phyloP scores from a whole-genome alignment of 2,113 vertebrate genomes.

The Charina bottae region DNA sequence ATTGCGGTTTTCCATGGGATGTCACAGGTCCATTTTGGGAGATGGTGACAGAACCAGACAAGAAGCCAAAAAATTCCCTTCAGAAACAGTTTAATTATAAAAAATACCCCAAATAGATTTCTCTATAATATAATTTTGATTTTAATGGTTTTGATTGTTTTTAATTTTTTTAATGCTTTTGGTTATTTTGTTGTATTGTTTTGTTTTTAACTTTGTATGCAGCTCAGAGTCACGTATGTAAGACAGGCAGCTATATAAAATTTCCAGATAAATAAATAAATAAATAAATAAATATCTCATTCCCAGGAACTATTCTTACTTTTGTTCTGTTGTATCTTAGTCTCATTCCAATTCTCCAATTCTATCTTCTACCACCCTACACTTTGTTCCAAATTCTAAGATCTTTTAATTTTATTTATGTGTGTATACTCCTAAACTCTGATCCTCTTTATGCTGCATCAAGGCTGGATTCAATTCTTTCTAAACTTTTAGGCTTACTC shows the following conservation, averaged over 20 bases:
- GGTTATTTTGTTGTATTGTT: background rate
- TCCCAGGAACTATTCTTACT: background rate
- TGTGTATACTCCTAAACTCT: background rate
- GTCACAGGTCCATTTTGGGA: background rate
- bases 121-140: background rate
- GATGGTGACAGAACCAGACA: background rate
- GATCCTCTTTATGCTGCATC: background rate
- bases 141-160: background rate
- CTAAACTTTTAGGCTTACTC: background rate
- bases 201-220: background rate
- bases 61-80: background rate
- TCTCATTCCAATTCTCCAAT: background rate
- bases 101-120: background rate
- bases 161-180: background rate
- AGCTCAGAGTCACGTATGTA: background rate
- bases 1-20: background rate
- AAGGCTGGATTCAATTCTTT: background rate
- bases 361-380: background rate
- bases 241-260: background rate
- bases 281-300: background rate
- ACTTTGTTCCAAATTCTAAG: background rate
- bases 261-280: background rate
- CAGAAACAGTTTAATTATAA: background rate
- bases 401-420: background rate
- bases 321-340: background rate